Conservation (phyloP, 2,888 invertebrate genomes). For the Trichogramma evanescens region DNA sequence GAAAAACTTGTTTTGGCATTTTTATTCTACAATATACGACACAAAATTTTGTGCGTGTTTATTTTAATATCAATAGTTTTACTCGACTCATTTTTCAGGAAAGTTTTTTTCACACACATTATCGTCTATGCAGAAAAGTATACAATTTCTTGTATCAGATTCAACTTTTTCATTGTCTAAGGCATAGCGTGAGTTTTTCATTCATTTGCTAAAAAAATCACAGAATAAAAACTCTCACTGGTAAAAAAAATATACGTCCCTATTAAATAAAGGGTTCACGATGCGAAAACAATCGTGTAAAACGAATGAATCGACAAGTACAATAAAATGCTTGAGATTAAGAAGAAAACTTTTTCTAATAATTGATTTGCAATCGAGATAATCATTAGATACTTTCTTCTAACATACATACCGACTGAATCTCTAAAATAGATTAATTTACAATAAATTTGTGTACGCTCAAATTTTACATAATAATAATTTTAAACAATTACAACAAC, state of each 20-base stretch:
- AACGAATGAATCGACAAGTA: conserved; percentile 9
- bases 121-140: neutral
- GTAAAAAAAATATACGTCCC: neutral
- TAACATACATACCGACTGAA: too few relatives aligned
- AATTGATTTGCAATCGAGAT: too few relatives aligned
- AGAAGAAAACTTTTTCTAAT: conserved; percentile 4
- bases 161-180: too few relatives aligned
- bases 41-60: conserved; percentile 15
- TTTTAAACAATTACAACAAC: too few relatives aligned
- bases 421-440: too few relatives aligned
- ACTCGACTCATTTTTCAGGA: neutral
- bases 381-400: too few relatives aligned
- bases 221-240: neutral
- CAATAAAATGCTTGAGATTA: conserved; percentile 5
- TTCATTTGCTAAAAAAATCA: too few relatives aligned
- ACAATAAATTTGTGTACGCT: too few relatives aligned
- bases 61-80: conserved; percentile 4
- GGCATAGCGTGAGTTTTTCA: too few relatives aligned
- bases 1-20: conserved; percentile 16
- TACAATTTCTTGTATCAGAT: neutral
- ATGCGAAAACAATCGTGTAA: neutral
- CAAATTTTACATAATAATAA: too few relatives aligned
- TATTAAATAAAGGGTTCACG: neutral
- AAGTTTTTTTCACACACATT: neutral
- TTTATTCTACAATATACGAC: neutral